Evolutionary conservation across 2,113 vertebrate species (phyloP), one percentile per base, ranked within the genome.

Genomic region (Theropithecus gelada): DNA sequence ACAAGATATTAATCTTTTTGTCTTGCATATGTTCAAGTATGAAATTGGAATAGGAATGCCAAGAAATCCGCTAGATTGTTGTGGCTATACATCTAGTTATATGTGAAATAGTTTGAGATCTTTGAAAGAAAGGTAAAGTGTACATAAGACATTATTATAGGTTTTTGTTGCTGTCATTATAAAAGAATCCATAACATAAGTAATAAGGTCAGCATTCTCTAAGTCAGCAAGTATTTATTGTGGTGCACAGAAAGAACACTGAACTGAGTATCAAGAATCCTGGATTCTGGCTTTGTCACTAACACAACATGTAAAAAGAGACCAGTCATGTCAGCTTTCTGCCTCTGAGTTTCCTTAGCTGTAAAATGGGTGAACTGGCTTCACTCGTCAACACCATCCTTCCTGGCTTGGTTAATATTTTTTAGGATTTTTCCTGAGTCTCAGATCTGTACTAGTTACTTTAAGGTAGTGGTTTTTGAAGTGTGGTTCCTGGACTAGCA

Each of bases 111-210:
- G 70, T 87, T 87, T 79, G 50, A 88, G 17, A 25, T 85, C 32
- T 96, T 92, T 90, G 52, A 66, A 88, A 94, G 70, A 76, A 84
- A 92, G 30, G 6, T 40, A n/a, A 50, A 45, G 17, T 94, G 80
- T 72, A 61, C 43, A 20, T 30, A 93, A 82, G 35, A 86, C 7
- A 52, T 73, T 82, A 17, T 64, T 96, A 48, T 5, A 68, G 61
- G 5, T 50, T 89, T 75, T 59, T 86, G 6, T 70, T 96, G 57
- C 70, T 80, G 23, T 40, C 12, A n/a, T 66, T 91, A 75, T 70
- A 35, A 76, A 48, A 90, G 9, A 14, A 61, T 59, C 55, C 4
- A 55, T 48, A 79, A 91, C 68, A 18, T 40, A 23, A 88, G 18
- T 55, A 25, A n/a, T 45, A 82, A 38, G 11, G 23, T 61, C 70